phyloP scores from a whole-genome alignment of 2,888 invertebrate species.

The Psylliodes chrysocephalus region DNA sequence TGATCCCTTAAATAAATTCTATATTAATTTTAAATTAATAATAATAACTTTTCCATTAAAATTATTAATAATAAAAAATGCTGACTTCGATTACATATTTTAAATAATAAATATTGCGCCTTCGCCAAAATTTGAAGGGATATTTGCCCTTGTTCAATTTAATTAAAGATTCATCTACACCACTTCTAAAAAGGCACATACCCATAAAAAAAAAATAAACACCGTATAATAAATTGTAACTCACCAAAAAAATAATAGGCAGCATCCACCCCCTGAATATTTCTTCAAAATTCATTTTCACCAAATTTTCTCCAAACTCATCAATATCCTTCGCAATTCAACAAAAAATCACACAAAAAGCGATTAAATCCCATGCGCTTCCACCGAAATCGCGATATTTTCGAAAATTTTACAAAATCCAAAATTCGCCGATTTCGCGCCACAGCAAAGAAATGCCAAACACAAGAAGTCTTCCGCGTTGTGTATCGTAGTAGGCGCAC shows the following conservation, averaged over 20 bases:
- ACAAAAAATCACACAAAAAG: conserved; percentile 13
- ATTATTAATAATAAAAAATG: too few relatives aligned
- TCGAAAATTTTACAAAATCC: neutral
- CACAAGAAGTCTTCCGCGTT: conserved; percentile 17
- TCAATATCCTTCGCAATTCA: conserved; percentile 5
- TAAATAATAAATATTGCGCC: too few relatives aligned
- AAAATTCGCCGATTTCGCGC: conserved; percentile 24
- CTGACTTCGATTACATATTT: too few relatives aligned
- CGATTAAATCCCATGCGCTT: neutral
- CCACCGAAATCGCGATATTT: neutral
- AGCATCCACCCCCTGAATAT: conserved; percentile 25
- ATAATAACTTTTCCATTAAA: too few relatives aligned
- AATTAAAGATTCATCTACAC: too few relatives aligned
- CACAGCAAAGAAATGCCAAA: conserved; percentile 1
- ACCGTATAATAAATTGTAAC: too few relatives aligned
- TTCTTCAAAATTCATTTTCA: conserved; percentile 32
- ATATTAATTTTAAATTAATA: too few relatives aligned
- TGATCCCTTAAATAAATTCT: too few relatives aligned
- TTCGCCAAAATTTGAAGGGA: too few relatives aligned
- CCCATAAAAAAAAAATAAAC: too few relatives aligned
- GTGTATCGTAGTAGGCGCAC: conserved; percentile 47
- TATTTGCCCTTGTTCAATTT: too few relatives aligned
- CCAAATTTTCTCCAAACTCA: conserved; percentile 1
- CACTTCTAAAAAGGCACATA: too few relatives aligned
- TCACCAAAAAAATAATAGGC: conserved; percentile 36